These are phyloP conservation scores for Microcebus lehilahytsara DNA, from an alignment of 2,113 vertebrate species.

Conservation along the genomic window DNA sequence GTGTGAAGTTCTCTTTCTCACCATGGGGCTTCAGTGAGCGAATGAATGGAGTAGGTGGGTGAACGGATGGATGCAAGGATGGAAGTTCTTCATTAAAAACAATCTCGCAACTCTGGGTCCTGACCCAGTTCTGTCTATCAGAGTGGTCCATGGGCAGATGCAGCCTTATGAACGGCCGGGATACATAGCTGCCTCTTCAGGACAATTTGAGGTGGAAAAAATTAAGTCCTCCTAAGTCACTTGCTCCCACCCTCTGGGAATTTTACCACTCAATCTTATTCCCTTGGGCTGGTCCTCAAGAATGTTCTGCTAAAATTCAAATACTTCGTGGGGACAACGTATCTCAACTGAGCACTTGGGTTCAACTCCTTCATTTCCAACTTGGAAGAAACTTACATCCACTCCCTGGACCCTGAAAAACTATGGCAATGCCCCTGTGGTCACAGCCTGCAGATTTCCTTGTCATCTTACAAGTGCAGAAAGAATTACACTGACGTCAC, in stretches of 20 bases:
- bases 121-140: neutral
- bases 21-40: neutral
- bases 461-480: slow-evolving; percentile 95
- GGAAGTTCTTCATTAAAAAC: neutral
- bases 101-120: neutral
- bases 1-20: neutral
- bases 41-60: neutral
- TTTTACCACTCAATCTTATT: neutral
- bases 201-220: neutral
- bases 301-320: neutral
- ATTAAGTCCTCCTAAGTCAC: neutral
- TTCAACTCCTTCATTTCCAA: slow-evolving; percentile 63
- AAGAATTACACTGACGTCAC: slow-evolving; percentile 85
- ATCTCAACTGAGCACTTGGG: slow-evolving; percentile 55
- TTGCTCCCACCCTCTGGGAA: neutral
- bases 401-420: slow-evolving; percentile 87
- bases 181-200: neutral
- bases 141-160: neutral
- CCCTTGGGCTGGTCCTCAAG: neutral
- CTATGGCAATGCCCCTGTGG: slow-evolving; percentile 91
- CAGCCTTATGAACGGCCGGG: neutral
- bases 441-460: slow-evolving; percentile 90
- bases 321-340: too few relatives aligned
- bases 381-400: slow-evolving; percentile 79
- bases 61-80: neutral